Conservation (phyloP, 2,113 vertebrate genomes). For the Scalopus aquaticus region DNA sequence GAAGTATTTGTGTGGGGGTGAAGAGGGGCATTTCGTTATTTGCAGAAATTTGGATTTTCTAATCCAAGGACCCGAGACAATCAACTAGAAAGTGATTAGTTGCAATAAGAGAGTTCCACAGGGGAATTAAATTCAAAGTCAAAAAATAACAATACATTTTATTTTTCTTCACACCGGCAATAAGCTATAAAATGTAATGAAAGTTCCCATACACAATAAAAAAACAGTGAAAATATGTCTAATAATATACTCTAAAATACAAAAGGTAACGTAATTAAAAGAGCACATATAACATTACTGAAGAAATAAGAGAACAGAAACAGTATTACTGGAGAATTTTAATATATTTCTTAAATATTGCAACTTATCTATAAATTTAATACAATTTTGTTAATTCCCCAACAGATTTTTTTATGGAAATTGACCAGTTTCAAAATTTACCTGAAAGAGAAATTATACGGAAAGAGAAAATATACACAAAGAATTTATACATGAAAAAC, state of each 20-base stretch:
- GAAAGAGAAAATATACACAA: neutral
- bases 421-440: neutral
- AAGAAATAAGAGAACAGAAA: neutral
- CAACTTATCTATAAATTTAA: neutral
- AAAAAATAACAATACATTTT: constrained; percentile 50
- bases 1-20: neutral
- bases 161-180: neutral
- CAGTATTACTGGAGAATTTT: neutral
- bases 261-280: constrained; percentile 19
- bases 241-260: neutral
- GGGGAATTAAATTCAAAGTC: neutral
- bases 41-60: constrained; percentile 17
- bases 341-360: neutral
- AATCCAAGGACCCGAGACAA: constrained; percentile 1
- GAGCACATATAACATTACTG: neutral
- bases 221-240: neutral
- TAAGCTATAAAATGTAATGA: neutral
- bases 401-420: neutral
- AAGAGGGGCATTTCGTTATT: constrained; percentile 27
- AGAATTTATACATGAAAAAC: neutral
- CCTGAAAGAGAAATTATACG: neutral
- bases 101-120: constrained; percentile 32
- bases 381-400: neutral
- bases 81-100: constrained; percentile 37
- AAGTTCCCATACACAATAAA: neutral